Conservation (phyloP, 2,888 invertebrate genomes). For the Conomelus anceps region DNA sequence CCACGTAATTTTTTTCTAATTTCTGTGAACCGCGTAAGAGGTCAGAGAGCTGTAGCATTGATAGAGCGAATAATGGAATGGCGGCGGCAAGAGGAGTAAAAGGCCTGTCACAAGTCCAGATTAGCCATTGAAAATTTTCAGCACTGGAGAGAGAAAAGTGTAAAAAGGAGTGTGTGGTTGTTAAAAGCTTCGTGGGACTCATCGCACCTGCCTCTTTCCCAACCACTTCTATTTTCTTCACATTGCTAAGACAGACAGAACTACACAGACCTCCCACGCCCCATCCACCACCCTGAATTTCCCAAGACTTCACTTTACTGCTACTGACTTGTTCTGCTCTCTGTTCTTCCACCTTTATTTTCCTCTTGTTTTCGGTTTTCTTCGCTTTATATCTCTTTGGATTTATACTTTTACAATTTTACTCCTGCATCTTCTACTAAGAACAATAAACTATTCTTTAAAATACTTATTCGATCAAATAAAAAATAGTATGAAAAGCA, state of each 20-base stretch:
- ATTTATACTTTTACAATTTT: neutral
- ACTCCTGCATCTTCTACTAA: neutral
- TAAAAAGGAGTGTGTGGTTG: constrained; percentile 17
- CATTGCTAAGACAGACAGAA: neutral
- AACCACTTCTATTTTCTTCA: neutral
- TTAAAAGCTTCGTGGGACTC: constrained; percentile 19
- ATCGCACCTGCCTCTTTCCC: neutral
- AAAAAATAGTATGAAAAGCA: no score
- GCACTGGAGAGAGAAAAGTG: neutral
- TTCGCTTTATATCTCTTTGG: neutral
- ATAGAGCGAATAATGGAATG: neutral
- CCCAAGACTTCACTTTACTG: neutral
- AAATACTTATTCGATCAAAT: no score
- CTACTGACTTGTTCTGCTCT: neutral
- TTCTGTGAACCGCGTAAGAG: neutral
- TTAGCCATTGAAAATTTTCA: constrained; percentile 10
- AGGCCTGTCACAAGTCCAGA: constrained; percentile 15
- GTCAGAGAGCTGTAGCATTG: neutral
- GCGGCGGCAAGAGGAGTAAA: neutral
- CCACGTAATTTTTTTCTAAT: neutral
- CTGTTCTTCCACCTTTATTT: neutral
- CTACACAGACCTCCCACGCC: neutral
- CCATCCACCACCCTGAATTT: neutral
- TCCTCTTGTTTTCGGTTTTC: neutral
- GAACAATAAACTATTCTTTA: neutral